Percentiles rank a stretch among this genome's conserved stretches.
These are phyloP conservation scores for Leptodactylus fallax DNA, from an alignment of 2,797 vertebrate species.

Conservation along the genomic window DNA sequence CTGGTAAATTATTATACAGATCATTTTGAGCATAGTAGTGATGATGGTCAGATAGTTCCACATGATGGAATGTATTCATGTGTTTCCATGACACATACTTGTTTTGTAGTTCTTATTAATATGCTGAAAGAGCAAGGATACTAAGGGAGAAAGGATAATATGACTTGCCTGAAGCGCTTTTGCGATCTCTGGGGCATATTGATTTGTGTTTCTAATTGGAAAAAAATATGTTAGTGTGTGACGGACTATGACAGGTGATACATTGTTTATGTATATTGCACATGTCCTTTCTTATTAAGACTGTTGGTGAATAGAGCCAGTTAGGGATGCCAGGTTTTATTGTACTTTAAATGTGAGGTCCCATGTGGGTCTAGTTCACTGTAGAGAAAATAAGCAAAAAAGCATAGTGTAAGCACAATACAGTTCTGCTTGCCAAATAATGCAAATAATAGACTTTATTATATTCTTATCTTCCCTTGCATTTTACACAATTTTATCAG, in stretches of 20 bases:
- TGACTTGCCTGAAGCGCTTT: slow-evolving; percentile 64
- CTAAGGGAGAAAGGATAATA: slow-evolving; percentile 76
- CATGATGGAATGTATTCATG: slow-evolving; percentile 14
- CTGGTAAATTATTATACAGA: not conserved
- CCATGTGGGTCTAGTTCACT: not conserved
- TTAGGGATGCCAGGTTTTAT: slow-evolving; percentile 34
- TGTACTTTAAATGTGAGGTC: slow-evolving; percentile 15
- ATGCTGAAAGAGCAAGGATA: slow-evolving; percentile 70
- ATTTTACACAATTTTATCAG: too few species aligned
- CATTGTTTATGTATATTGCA: slow-evolving; percentile 66
- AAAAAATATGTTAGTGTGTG: slow-evolving; percentile 77
- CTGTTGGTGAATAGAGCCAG: not conserved
- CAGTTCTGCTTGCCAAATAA: not conserved
- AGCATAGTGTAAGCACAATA: not conserved
- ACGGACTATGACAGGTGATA: slow-evolving; percentile 73
- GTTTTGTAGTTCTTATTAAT: slow-evolving; percentile 76
- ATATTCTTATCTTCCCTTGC: too few species aligned
- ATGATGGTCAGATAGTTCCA: not conserved
- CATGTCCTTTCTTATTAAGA: not conserved
- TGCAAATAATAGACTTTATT: too few species aligned
- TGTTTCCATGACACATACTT: slow-evolving; percentile 73
- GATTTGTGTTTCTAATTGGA: slow-evolving; percentile 74
- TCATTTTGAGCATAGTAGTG: not conserved
- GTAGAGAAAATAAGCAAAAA: not conserved
- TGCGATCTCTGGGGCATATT: slow-evolving; percentile 66